These are phyloP conservation scores for Pseudomyrmex cubaensis DNA, from an alignment of 1,140 invertebrate genomes.

Conservation along the genomic window DNA sequence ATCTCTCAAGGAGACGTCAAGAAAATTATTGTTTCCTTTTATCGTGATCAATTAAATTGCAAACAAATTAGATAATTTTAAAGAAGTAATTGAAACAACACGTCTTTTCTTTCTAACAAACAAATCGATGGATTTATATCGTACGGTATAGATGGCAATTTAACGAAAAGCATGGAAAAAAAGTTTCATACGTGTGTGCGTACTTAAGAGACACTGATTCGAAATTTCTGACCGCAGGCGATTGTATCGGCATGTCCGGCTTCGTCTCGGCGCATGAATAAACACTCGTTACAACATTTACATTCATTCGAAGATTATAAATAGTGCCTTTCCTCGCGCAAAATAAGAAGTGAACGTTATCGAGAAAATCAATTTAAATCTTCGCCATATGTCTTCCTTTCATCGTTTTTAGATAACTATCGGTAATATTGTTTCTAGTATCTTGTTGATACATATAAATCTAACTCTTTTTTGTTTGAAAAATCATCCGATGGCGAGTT, in stretches of 20 bases:
- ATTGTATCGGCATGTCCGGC: background rate
- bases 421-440: constrained; percentile 8
- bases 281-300: constrained; percentile 19
- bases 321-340: background rate
- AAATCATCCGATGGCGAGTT: constrained; percentile 17
- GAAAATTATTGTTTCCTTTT: background rate
- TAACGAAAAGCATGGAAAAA: background rate
- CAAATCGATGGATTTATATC: background rate
- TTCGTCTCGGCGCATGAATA: background rate
- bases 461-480: constrained; percentile 13
- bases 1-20: constrained; percentile 21
- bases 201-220: background rate
- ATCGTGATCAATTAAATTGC: background rate
- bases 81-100: background rate
- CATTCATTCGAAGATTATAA: constrained; percentile 10
- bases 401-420: constrained; percentile 23
- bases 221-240: constrained; percentile 25
- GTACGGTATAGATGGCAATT: background rate
- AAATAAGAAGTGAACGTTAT: constrained; percentile 1
- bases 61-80: background rate
- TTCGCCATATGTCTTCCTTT: constrained; percentile 28
- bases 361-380: constrained; percentile 46
- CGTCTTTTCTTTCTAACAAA: background rate
- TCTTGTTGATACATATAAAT: constrained; percentile 2
- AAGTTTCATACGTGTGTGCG: background rate